Conservation (phyloP, 2,888 invertebrate genomes). For the Cactoblastis cactorum region DNA sequence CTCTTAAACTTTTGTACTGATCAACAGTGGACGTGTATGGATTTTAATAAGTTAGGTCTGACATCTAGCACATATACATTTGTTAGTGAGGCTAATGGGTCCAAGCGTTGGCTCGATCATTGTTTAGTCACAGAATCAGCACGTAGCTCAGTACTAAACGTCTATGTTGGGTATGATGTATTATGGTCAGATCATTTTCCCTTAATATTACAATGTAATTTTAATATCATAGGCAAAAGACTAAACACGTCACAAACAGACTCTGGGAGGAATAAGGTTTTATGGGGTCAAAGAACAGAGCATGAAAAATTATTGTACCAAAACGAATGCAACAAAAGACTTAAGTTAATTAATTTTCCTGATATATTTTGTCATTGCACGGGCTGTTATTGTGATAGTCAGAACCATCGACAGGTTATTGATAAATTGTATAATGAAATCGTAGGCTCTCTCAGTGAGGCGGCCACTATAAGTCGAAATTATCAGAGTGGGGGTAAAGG, state of each 20-base stretch:
- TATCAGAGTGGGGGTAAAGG: not conserved
- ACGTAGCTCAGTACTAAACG: not conserved
- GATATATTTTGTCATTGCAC: too few species aligned
- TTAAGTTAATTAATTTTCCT: too few species aligned
- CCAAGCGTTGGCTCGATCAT: not conserved
- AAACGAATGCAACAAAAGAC: too few species aligned
- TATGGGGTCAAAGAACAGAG: too few species aligned
- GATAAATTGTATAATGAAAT: not conserved
- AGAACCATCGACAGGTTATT: too few species aligned
- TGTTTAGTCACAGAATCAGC: not conserved
- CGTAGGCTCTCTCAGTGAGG: not conserved
- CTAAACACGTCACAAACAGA: too few species aligned
- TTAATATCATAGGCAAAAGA: too few species aligned
- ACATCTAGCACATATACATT: not conserved
- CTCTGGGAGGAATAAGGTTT: too few species aligned
- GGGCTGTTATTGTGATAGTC: too few species aligned
- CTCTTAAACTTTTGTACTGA: not conserved
- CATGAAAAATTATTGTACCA: too few species aligned
- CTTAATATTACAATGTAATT: too few species aligned
- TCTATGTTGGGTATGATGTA: not conserved
- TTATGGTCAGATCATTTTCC: too few species aligned
- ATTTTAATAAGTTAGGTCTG: not conserved
- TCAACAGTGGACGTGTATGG: not conserved
- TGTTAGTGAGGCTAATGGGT: not conserved
- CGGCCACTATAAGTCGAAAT: not conserved